These are phyloP conservation scores for Pinctada fucata DNA, from an alignment of 2,888 invertebrate genomes.

Conservation along the genomic window DNA sequence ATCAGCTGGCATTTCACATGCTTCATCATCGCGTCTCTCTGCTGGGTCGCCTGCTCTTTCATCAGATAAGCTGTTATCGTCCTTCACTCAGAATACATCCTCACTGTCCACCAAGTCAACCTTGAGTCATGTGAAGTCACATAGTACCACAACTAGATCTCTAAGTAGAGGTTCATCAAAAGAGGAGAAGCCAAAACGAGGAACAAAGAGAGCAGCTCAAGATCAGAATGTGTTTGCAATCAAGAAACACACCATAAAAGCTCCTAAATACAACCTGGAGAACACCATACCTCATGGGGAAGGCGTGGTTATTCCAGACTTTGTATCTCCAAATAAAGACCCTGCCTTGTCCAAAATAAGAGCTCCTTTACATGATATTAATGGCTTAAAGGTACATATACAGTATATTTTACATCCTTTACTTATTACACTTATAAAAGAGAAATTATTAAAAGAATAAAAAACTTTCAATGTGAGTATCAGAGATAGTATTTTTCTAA, in stretches of 20 bases:
- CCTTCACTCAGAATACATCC: neutral
- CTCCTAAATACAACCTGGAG: constrained; percentile 53
- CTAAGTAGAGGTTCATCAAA: neutral
- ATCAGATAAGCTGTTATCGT: no score
- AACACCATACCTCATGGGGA: constrained; percentile 40
- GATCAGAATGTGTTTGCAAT: constrained; percentile 21
- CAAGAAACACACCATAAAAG: constrained; percentile 45
- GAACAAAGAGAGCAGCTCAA: constrained; percentile 13
- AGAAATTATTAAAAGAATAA: no score
- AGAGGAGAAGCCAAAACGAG: neutral
- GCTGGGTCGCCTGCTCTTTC: no score
- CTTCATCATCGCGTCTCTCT: neutral
- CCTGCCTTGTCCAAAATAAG: constrained; percentile 42
- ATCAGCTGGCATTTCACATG: neutral
- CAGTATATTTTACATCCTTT: neutral
- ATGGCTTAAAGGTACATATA: constrained; percentile 62
- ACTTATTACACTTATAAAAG: neutral
- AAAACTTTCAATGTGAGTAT: no score
- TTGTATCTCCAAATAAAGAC: constrained; percentile 61
- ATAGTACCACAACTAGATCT: neutral
- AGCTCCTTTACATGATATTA: constrained; percentile 58
- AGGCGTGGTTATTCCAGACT: constrained; percentile 54
- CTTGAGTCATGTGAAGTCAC: constrained; percentile 3
- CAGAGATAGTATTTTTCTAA: no score
- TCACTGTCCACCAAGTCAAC: no score